Evolutionary conservation across 2,113 vertebrate species (phyloP), one percentile per base, ranked within the genome.

Genomic region (Oreochromis aureus): DNA sequence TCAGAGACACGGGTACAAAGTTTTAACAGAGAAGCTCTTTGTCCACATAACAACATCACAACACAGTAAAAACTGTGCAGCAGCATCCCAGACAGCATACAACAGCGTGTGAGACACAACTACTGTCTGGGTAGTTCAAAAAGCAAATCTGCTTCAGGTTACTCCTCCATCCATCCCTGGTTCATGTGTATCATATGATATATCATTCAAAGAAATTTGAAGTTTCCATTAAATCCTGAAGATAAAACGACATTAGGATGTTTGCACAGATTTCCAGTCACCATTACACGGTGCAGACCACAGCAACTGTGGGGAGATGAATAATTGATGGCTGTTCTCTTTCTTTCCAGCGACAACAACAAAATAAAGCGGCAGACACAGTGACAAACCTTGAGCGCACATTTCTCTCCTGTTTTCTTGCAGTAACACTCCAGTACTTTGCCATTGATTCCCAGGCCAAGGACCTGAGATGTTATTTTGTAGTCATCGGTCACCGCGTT

Each of bases 351-450:
- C 39, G 79, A 76, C 82, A 89, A 55, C 46, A 86, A 36, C 51
- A 79, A 19, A 19, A 15, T 46, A 27, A 55, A 76, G 12, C 53
- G 27, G 10, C 51, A 91, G 22, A 54, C 27, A 39, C 73, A 73
- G 3, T 88, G 69, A 89, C 87, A 53, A 78, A 95, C 95, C 95
- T 96, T 96, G 1, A 96, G 92, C 36, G 95, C 95, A 85, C 94
- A 96, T 56, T 95, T 96, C 51, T 93, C 86, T 46, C 92, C 94
- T 1, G 93, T 94, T 79, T 66, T 90, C 92, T 96, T 95, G 88
- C 94, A 94, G 16, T 86, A 93, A 66, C 95, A 96, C 53, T 95
- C 94, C 87, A 96, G 54, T 44, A 96, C 95, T 89, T 95, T 95
- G 5, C 95, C 95, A 46, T 93, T 96, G 81, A 95, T 94, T 4